Conservation (phyloP, 2,797 vertebrate species). For the Crenuchus spilurus region DNA sequence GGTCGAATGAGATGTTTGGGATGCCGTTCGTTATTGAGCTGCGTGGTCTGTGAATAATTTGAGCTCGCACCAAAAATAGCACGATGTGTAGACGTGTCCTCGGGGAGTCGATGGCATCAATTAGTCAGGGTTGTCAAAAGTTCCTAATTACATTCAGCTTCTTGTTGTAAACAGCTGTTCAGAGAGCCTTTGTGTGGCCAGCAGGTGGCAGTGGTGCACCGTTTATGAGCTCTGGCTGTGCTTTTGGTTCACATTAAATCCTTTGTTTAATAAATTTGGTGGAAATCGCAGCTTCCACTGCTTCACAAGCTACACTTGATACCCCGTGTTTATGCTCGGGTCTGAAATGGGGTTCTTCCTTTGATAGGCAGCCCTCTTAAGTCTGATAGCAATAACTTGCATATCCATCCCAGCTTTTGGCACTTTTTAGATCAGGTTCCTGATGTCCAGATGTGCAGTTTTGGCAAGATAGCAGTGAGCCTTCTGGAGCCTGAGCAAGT, state of each 20-base stretch:
- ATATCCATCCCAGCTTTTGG: slow-evolving; percentile 66
- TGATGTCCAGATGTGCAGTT: slow-evolving; percentile 32
- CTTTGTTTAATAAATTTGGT: neutral
- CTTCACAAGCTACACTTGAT: neutral
- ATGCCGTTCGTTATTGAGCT: slow-evolving; percentile 7
- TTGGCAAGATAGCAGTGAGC: neutral
- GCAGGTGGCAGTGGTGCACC: slow-evolving; percentile 43
- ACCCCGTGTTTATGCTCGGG: slow-evolving; percentile 2
- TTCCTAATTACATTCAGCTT: slow-evolving; percentile 27
- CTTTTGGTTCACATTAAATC: neutral
- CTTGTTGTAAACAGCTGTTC: neutral
- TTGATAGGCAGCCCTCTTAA: slow-evolving; percentile 8
- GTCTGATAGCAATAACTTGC: slow-evolving; percentile 66
- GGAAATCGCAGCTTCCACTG: neutral
- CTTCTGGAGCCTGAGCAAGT: slow-evolving; percentile 46
- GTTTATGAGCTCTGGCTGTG: neutral
- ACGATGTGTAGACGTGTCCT: slow-evolving; percentile 6
- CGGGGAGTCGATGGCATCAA: slow-evolving; percentile 10
- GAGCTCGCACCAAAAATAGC: slow-evolving; percentile 22
- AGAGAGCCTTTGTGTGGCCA: neutral
- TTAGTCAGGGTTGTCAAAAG: slow-evolving; percentile 28
- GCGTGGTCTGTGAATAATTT: slow-evolving; percentile 23
- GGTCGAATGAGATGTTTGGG: slow-evolving; percentile 21
- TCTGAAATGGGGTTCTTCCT: neutral
- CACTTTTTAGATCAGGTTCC: slow-evolving; percentile 17